Evolutionary conservation across 1,140 invertebrate species (phyloP).

Genomic region (Brevipalpus yothersi): DNA sequence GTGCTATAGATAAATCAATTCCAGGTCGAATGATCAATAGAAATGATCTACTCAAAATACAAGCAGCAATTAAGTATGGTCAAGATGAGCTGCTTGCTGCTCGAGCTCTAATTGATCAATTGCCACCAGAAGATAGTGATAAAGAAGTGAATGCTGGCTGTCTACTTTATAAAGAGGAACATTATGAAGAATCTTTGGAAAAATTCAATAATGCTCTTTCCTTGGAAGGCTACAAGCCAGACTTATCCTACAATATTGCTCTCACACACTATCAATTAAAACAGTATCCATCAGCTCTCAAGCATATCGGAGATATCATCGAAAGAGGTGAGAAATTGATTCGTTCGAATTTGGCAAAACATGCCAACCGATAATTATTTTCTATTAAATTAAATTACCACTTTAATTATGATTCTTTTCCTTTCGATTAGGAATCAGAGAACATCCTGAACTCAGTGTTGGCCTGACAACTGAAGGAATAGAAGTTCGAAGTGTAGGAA

Average conservation of each 20-base stretch:
- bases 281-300: constrained; percentile 46
- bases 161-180: constrained; percentile 49
- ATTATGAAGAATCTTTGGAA: constrained; percentile 70
- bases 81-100: constrained; percentile 79
- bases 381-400: background rate
- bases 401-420: background rate
- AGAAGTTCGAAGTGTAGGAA: constrained; percentile 86
- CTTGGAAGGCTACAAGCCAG: constrained; percentile 41
- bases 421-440: constrained; percentile 41
- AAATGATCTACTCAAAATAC: constrained; percentile 39
- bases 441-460: constrained; percentile 90
- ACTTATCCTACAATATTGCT: constrained; percentile 86
- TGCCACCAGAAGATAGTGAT: constrained; percentile 48
- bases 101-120: constrained; percentile 74
- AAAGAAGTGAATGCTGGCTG: constrained; percentile 91
- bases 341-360: too few relatives aligned
- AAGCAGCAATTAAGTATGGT: constrained; percentile 90
- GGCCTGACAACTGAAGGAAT: constrained; percentile 95
- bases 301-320: constrained; percentile 59
- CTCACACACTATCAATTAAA: constrained; percentile 83
- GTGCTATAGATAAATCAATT: background rate
- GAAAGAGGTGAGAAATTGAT: constrained; percentile 35
- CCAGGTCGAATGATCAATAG: background rate
- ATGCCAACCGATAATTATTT: too few relatives aligned
- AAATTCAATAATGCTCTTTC: constrained; percentile 74